These are phyloP conservation scores for Drosophila meridiana DNA, from an alignment of 2,888 invertebrate genomes.

Conservation along the genomic window DNA sequence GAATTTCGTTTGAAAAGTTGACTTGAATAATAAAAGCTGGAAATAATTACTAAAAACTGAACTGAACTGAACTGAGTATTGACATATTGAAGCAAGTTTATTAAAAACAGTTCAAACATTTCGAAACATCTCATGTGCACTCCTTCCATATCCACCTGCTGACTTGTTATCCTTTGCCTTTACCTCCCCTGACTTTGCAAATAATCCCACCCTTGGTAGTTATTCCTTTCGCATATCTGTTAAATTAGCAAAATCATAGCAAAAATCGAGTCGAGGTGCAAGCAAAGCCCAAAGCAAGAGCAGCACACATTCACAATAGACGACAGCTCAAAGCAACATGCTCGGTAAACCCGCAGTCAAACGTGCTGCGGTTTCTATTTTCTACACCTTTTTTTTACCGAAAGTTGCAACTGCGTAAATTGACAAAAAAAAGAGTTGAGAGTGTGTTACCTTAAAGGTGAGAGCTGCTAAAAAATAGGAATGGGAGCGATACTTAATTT, in stretches of 20 bases:
- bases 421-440: background rate
- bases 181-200: background rate
- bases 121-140: background rate
- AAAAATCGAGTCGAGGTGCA: slow-evolving; percentile 37
- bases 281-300: background rate
- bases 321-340: slow-evolving; percentile 67
- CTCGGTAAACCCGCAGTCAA: slow-evolving; percentile 57
- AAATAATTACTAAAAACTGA: slow-evolving; percentile 30
- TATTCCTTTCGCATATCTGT: slow-evolving; percentile 7
- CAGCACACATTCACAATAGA: slow-evolving; percentile 25
- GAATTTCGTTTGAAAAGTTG: slow-evolving; percentile 19
- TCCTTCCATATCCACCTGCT: slow-evolving; percentile 3
- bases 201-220: background rate
- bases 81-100: slow-evolving; percentile 16
- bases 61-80: slow-evolving; percentile 25
- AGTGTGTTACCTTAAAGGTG: background rate
- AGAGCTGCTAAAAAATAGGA: background rate
- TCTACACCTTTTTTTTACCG: slow-evolving; percentile 46
- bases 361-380: slow-evolving; percentile 73
- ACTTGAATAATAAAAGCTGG: slow-evolving; percentile 7
- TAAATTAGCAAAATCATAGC: slow-evolving; percentile 67
- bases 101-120: slow-evolving; percentile 3
- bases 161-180: background rate
- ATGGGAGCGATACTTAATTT: background rate
- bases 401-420: slow-evolving; percentile 10